Evolutionary conservation across 1,140 invertebrate species (phyloP).

Genomic region (Leptopilina clavipes): DNA sequence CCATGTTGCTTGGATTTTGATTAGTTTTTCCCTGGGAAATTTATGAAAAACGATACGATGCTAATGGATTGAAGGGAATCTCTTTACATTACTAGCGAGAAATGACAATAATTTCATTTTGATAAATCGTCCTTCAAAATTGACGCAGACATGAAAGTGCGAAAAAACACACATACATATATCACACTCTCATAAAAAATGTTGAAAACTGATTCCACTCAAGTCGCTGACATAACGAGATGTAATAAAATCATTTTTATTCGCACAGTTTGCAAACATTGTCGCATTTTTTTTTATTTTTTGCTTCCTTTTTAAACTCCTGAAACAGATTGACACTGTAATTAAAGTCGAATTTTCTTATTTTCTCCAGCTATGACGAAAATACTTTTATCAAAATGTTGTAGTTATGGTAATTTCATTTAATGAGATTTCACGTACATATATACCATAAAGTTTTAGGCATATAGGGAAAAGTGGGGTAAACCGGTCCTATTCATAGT

Average conservation of each 20-base stretch:
- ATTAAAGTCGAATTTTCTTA: no score
- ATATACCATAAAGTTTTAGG: no score
- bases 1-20: neutral
- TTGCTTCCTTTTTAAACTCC: neutral
- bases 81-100: neutral
- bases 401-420: no score
- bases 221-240: conserved; percentile 11
- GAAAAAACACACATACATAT: neutral
- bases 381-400: no score
- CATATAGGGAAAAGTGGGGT: no score
- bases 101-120: neutral
- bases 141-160: neutral
- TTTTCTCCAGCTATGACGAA: no score
- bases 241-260: conserved; percentile 2
- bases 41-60: neutral
- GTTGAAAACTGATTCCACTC: neutral
- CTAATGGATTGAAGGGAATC: neutral
- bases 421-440: no score
- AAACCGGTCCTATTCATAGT: no score
- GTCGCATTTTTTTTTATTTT: no score
- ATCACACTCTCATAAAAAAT: neutral
- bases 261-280: neutral
- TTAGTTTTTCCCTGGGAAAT: conserved; percentile 12
- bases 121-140: neutral
- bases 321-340: neutral